These are phyloP conservation scores for Epinotia nisella DNA, from an alignment of 2,888 invertebrate genomes.

Conservation along the genomic window DNA sequence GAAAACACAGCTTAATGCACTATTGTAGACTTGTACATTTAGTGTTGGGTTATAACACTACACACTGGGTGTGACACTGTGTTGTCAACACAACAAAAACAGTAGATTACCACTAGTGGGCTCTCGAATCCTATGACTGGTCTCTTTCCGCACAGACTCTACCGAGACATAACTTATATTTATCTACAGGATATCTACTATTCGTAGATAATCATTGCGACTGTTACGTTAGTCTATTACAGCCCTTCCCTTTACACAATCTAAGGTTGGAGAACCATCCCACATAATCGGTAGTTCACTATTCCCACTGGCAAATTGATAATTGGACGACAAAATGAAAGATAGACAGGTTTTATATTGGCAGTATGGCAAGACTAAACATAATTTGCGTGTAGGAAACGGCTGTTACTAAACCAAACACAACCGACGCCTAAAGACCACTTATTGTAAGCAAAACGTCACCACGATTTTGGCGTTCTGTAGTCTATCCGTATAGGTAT, in stretches of 20 bases:
- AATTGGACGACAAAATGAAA: background rate
- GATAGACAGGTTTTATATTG: background rate
- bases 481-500: background rate
- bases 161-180: background rate
- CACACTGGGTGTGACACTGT: too few species aligned
- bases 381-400: background rate
- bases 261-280: background rate
- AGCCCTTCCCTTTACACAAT: background rate
- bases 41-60: too few species aligned
- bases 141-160: too few species aligned
- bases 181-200: background rate
- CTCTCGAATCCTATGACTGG: too few species aligned
- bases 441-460: too few species aligned
- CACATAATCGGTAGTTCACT: too few species aligned
- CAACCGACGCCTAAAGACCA: background rate
- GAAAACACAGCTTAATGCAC: too few species aligned
- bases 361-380: background rate
- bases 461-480: too few species aligned
- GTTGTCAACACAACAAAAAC: too few species aligned
- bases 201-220: background rate
- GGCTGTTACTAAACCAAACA: background rate
- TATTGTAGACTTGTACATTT: too few species aligned
- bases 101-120: too few species aligned
- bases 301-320: too few species aligned
- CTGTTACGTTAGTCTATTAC: background rate